phyloP scores from a whole-genome alignment of 2,113 vertebrate genomes.

The Macroglossus sobrinus region DNA sequence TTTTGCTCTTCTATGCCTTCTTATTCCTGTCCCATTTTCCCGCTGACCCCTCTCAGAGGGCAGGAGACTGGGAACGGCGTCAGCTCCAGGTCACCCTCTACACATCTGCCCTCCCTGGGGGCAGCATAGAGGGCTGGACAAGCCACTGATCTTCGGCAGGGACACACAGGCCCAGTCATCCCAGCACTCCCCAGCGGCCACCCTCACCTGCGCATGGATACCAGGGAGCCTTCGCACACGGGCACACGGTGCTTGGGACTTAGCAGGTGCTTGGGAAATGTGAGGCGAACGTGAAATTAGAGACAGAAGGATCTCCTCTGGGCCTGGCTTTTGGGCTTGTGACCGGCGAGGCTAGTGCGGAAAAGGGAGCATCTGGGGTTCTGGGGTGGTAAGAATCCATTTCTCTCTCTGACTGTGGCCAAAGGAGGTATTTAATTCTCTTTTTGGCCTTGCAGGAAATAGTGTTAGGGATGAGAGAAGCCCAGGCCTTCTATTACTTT shows the following conservation, averaged over 20 bases:
- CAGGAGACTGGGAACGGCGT: not conserved
- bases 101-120: not conserved
- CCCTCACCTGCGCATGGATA: not conserved
- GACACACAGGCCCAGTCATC: not conserved
- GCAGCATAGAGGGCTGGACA: not conserved
- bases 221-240: not conserved
- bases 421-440: not conserved
- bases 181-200: accelerated
- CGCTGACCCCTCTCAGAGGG: not conserved
- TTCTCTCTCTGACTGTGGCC: not conserved
- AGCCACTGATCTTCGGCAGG: no score
- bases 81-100: not conserved
- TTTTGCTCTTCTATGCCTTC: not conserved
- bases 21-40: not conserved
- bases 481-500: constrained; percentile 22
- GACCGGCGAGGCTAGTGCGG: not conserved
- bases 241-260: not conserved
- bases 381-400: not conserved
- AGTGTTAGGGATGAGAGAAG: not conserved
- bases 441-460: not conserved
- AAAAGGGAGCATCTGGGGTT: not conserved
- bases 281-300: not conserved
- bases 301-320: accelerated
- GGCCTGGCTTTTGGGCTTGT: not conserved
- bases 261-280: not conserved